These are phyloP conservation scores for Adelphocoris suturalis DNA, from an alignment of 2,888 invertebrate genomes.

Conservation along the genomic window DNA sequence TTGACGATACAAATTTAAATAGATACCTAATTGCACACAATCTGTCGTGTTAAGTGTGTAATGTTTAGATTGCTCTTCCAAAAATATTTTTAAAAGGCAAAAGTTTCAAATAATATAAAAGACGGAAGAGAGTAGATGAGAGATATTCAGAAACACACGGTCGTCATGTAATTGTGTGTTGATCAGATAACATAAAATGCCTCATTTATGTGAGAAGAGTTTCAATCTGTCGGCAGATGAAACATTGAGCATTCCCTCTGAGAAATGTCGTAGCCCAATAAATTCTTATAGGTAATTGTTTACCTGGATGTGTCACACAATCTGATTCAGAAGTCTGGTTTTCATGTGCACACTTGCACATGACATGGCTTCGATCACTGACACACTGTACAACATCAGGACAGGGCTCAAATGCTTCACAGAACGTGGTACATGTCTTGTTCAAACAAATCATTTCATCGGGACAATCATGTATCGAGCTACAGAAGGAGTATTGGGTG, in stretches of 20 bases:
- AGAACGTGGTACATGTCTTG: conserved; percentile 81
- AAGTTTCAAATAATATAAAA: conserved; percentile 7
- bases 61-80: conserved; percentile 6
- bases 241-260: conserved; percentile 47
- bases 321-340: conserved; percentile 78
- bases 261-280: conserved; percentile 33
- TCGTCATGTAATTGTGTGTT: conserved; percentile 55
- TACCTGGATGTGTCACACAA: conserved; percentile 84
- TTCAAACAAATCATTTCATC: conserved; percentile 80
- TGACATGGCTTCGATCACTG: conserved; percentile 80
- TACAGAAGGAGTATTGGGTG: conserved; percentile 58
- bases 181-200: conserved; percentile 23
- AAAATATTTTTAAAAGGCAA: neutral
- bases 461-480: conserved; percentile 78
- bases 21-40: neutral
- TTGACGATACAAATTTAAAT: neutral
- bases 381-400: conserved; percentile 79
- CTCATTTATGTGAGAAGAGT: conserved; percentile 47
- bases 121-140: conserved; percentile 23
- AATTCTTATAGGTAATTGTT: conserved; percentile 76
- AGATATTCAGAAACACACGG: conserved; percentile 57
- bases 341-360: conserved; percentile 82
- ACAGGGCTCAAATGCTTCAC: conserved; percentile 80
- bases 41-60: conserved; percentile 14
- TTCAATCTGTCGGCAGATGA: conserved; percentile 53